phyloP scores from a whole-genome alignment of 2,113 vertebrate species.

The Empidonax alnorum region DNA sequence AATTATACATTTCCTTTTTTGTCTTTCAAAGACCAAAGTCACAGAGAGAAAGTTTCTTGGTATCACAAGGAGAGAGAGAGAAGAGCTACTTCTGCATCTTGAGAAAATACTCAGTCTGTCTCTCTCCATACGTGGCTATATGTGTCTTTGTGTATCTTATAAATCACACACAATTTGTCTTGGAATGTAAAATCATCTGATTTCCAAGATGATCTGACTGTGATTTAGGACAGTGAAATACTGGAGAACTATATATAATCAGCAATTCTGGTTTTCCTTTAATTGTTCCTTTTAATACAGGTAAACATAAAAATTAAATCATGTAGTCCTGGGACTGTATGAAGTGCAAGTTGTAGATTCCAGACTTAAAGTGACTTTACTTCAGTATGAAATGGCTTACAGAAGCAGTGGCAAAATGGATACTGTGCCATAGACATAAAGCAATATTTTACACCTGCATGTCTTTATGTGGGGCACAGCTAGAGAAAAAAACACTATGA shows the following conservation, averaged over 20 bases:
- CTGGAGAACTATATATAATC: neutral
- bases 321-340: neutral
- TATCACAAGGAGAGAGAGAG: neutral
- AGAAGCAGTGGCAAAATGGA: neutral
- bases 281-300: neutral
- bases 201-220: neutral
- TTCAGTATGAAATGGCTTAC: neutral
- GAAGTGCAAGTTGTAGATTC: neutral
- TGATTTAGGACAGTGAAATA: neutral
- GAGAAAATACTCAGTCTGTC: neutral
- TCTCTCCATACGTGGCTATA: neutral
- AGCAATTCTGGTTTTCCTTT: neutral
- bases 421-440: neutral
- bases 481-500: neutral
- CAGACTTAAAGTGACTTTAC: neutral
- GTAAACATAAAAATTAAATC: neutral
- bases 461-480: neutral
- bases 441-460: neutral
- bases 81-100: neutral
- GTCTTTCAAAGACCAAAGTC: constrained; percentile 29
- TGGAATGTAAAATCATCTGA: neutral
- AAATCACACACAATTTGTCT: neutral
- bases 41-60: neutral
- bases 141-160: neutral
- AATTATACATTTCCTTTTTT: constrained; percentile 41